Evolutionary conservation across 2,888 invertebrate species (phyloP), one percentile per base, ranked within the genome.

Genomic region (Atherix ibis): DNA sequence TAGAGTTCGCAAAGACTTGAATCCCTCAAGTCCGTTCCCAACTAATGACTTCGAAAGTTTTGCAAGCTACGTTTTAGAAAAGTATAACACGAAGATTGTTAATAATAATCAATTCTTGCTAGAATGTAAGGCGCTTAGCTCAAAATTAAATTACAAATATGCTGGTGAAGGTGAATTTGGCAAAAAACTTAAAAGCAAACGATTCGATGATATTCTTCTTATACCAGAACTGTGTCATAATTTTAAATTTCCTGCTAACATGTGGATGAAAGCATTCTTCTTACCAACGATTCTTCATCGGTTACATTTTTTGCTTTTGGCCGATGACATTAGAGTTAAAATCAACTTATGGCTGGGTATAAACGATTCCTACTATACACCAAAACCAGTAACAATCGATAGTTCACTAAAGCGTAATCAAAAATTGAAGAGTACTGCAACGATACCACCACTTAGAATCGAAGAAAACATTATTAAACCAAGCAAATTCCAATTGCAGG

Each of bases 261-360:
- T 91, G 39, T 94, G 91, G 85, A 66, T 82, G 15, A 89, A 94
- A 58, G 78, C 84, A 0, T 71, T 75, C 2, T 68, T 82, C 34
- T 52, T 98, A 36, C 95, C 97, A 0, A 78, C 83, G 14, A 71
- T 92, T 37, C 51, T 95, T 18, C 83, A 88, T 51, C 73, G 95
- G 52, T 18, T 60, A 0, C 40, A 51, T 18, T 58, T 42, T 17
- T 48, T 60, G 40, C 39, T 62, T 9, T 48, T 55, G 34, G 60
- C 61, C 0, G 60, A 62, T 37, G 36, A 46, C 3, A 17, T 62
- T 17, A 54, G 62, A 0, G 59, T 62, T 0, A 64, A 66, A 2
- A 43, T 61, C 2, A 58, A 56, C 38, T 30, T 35, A 6, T 52
- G 44, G 42, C 40, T 59, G 14, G 47, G 45, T 3, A 31, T 58